A percentile compares a stretch with the other conserved stretches of the same genome.
Conservation (phyloP, 2,797 vertebrate species). For the Danio aesculapii region DNA sequence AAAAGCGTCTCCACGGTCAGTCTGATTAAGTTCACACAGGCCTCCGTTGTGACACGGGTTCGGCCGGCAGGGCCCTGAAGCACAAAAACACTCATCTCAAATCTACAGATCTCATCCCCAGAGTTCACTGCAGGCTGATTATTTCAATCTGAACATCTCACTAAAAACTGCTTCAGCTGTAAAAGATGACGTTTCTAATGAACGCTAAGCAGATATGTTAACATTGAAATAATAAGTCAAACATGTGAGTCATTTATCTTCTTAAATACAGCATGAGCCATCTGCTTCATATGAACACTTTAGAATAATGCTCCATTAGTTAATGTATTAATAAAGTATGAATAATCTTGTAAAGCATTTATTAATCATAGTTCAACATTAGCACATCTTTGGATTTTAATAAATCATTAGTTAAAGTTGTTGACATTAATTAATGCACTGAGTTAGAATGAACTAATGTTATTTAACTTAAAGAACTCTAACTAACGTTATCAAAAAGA, state of each 20-base stretch:
- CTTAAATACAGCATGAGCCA: slow-evolving; percentile 12
- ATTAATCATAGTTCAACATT: no score
- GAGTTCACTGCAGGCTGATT: neutral
- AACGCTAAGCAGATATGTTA: slow-evolving; percentile 24
- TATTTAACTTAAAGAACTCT: no score
- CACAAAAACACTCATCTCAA: neutral
- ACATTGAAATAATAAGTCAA: slow-evolving; percentile 20
- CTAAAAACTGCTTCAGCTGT: slow-evolving; percentile 3
- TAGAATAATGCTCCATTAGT: no score
- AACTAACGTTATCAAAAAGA: no score
- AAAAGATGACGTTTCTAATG: slow-evolving; percentile 10
- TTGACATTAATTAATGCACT: no score
- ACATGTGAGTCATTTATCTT: no score
- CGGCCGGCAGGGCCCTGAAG: slow-evolving; percentile 83
- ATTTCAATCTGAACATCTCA: neutral
- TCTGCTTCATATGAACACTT: neutral
- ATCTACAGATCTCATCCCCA: neutral
- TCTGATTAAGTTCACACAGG: slow-evolving; percentile 83
- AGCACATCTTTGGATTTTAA: no score
- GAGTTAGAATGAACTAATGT: no score
- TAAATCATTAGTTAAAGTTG: no score
- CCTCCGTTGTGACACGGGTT: slow-evolving; percentile 89
- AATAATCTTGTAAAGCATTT: no score
- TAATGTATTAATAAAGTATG: no score
- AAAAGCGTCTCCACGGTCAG: slow-evolving; percentile 84